phyloP scores from a whole-genome alignment of 2,888 invertebrate genomes.

The Linnaemya tessellans region DNA sequence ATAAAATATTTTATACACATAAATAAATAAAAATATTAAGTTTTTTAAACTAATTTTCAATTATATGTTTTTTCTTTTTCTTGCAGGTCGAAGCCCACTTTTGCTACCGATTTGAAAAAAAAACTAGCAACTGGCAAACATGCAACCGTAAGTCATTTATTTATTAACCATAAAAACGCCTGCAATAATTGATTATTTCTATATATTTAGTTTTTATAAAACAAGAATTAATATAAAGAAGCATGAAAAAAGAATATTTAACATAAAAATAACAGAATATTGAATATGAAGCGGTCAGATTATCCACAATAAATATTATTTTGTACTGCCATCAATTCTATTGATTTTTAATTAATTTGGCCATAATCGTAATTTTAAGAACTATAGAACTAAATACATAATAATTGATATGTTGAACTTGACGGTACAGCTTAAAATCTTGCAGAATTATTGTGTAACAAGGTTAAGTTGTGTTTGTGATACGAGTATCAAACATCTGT shows the following conservation, averaged over 20 bases:
- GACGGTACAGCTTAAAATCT: too few relatives aligned
- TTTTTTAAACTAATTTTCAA: too few relatives aligned
- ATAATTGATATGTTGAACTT: background rate
- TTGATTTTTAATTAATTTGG: constrained; percentile 49
- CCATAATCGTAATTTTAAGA: constrained; percentile 31
- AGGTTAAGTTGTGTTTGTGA: background rate
- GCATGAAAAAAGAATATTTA: background rate
- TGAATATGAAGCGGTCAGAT: background rate
- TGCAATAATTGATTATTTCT: background rate
- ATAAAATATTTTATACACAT: too few relatives aligned
- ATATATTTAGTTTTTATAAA: background rate
- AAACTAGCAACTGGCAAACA: too few relatives aligned
- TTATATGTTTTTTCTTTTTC: too few relatives aligned
- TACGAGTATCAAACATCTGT: too few relatives aligned
- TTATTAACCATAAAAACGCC: background rate
- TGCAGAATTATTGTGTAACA: background rate
- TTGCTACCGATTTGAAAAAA: too few relatives aligned
- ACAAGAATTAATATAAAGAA: background rate
- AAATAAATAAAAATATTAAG: too few relatives aligned
- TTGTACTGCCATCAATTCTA: background rate
- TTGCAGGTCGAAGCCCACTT: too few relatives aligned
- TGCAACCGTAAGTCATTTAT: background rate
- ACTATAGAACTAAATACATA: constrained; percentile 22
- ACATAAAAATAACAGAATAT: background rate
- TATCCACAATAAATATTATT: background rate